A percentile compares a stretch with the other conserved stretches of the same genome.
These are phyloP conservation scores for Hemibagrus wyckioides DNA, from an alignment of 2,113 vertebrate genomes.

Conservation along the genomic window DNA sequence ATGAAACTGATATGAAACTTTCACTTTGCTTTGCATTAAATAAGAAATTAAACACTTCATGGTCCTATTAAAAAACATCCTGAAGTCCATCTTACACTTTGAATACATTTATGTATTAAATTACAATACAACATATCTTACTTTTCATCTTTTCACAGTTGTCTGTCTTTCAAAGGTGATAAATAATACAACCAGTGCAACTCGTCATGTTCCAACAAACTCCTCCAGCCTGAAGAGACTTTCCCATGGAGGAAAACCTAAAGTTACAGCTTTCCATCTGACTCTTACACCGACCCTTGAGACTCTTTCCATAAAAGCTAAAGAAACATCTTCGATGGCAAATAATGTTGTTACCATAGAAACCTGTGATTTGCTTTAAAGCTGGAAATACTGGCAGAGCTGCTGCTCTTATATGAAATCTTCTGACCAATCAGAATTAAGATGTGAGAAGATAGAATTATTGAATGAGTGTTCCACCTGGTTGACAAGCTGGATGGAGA, in stretches of 20 bases:
- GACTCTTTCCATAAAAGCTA: not conserved
- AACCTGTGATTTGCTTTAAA: not conserved
- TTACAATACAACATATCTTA: not conserved
- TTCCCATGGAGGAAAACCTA: not conserved
- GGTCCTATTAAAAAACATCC: not conserved
- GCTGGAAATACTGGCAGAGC: not conserved
- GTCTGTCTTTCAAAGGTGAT: not conserved
- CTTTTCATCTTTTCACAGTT: not conserved
- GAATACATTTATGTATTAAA: not conserved
- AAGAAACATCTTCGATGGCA: not conserved
- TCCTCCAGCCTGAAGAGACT: not conserved
- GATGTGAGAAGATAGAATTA: not conserved
- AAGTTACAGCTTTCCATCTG: not conserved
- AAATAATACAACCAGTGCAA: not conserved
- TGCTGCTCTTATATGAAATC: not conserved
- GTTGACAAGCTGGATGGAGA: not conserved
- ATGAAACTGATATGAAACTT: constrained; percentile 8
- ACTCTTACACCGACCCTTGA: not conserved
- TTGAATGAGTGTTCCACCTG: not conserved
- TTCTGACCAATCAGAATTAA: not conserved
- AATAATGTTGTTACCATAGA: not conserved
- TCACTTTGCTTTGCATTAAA: not conserved
- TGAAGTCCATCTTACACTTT: not conserved
- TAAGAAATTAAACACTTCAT: not conserved
- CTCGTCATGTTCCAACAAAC: not conserved